phyloP scores from a whole-genome alignment of 2,797 vertebrate genomes.

The Australoheros facetus region DNA sequence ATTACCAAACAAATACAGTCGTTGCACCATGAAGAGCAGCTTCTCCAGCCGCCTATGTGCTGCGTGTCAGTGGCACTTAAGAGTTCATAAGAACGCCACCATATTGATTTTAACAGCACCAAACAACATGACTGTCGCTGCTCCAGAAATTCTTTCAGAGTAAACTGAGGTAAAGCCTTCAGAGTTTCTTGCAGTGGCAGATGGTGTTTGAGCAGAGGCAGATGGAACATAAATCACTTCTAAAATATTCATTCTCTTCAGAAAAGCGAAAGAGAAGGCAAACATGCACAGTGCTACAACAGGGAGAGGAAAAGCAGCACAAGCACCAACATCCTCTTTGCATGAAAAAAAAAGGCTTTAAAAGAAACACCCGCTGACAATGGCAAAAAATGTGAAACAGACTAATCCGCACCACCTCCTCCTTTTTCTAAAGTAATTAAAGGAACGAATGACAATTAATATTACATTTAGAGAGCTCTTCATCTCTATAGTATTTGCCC shows the following conservation, averaged over 20 bases:
- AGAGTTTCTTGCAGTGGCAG: slow-evolving; percentile 58
- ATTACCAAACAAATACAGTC: not conserved
- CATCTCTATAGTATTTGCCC: slow-evolving; percentile 20
- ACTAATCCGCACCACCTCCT: slow-evolving; percentile 11
- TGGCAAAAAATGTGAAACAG: slow-evolving; percentile 3
- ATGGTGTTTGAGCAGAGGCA: slow-evolving; percentile 72
- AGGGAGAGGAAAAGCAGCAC: slow-evolving; percentile 31
- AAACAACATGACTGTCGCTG: slow-evolving; percentile 30
- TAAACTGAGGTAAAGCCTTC: slow-evolving; percentile 56
- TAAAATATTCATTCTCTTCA: slow-evolving; percentile 72
- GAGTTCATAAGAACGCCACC: slow-evolving; percentile 18
- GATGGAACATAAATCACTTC: slow-evolving; percentile 72
- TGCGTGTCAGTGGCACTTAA: slow-evolving; percentile 17
- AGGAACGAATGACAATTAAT: slow-evolving; percentile 33
- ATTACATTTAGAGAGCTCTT: slow-evolving; percentile 14
- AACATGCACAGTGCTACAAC: slow-evolving; percentile 44
- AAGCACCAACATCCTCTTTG: slow-evolving; percentile 45
- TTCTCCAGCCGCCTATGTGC: slow-evolving; percentile 6
- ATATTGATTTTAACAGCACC: slow-evolving; percentile 37
- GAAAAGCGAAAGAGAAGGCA: slow-evolving; percentile 56
- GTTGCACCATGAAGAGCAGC: not conserved
- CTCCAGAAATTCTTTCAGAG: slow-evolving; percentile 41
- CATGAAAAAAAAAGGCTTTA: slow-evolving; percentile 21
- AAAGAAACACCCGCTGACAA: slow-evolving; percentile 21
- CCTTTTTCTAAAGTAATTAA: slow-evolving; percentile 30